Conservation (phyloP, 2,888 invertebrate species). For the Dichetophora obliterata region DNA sequence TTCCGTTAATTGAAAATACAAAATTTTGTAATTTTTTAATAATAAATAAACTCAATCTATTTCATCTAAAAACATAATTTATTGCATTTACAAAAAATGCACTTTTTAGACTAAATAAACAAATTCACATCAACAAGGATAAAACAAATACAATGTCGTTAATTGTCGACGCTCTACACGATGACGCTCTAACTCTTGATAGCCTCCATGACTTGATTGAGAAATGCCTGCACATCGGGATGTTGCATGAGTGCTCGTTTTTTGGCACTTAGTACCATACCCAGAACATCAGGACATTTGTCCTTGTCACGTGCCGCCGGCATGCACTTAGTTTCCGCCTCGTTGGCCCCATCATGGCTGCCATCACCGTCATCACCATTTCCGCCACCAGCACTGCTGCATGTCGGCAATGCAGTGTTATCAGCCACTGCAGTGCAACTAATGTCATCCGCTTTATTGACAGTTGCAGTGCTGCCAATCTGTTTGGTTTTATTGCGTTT, state of each 20-base stretch:
- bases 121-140: background rate
- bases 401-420: constrained; percentile 9
- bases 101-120: no score
- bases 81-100: background rate
- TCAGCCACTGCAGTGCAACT: constrained; percentile 45
- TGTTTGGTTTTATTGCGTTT: constrained; percentile 54
- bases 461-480: constrained; percentile 37
- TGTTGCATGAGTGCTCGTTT: constrained; percentile 63
- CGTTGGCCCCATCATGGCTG: constrained; percentile 53
- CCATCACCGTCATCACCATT: constrained; percentile 52
- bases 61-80: no score
- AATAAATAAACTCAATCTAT: background rate
- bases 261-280: constrained; percentile 62
- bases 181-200: constrained; percentile 53
- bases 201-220: constrained; percentile 59
- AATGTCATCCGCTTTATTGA: constrained; percentile 30
- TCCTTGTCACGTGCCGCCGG: constrained; percentile 58
- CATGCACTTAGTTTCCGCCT: constrained; percentile 45
- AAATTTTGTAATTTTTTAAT: background rate
- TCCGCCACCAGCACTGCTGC: constrained; percentile 40
- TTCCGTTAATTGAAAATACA: no score
- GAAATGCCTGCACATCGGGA: constrained; percentile 62
- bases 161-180: no score
- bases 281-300: constrained; percentile 64
- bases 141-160: background rate